Evolutionary conservation across 2,113 vertebrate species (phyloP), one percentile per base, ranked within the genome.

Genomic region (Daphoenositta chrysoptera): DNA sequence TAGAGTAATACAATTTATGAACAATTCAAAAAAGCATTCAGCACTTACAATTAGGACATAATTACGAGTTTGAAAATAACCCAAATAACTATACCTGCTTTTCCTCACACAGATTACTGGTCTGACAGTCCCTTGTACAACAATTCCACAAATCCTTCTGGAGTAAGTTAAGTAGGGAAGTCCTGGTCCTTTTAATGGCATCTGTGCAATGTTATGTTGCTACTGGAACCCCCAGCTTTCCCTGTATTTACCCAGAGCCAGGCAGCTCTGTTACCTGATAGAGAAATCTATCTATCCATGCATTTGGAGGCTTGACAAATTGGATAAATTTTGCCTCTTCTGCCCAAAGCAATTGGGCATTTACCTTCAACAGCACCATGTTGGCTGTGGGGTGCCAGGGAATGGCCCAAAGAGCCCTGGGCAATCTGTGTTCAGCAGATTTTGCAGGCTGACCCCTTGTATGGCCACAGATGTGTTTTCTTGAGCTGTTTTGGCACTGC

Each of bases 1-100:
- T 81, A 7, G 19, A 40, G 24, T 94, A 95, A 95, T 89, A 42
- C 72, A 91, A 81, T 93, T 94, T 89, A 40, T 53, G 87, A 56
- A 23, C 60, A 81, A 75, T 84, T 81, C 11, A 8, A 40, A 89
- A 92, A 69, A 70, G 18, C 50, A 80, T 78, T 51, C 76, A 61
- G 63, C 70, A 39, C 51, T 92, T 87, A 51, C 1, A 48, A 81
- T 83, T 83, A 78, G 0, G 5, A 56, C 23, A 50, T 21, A 79
- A 87, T 76, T 79, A 5, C 0, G 10, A 45, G 19, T 40, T 88
- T 56, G 28, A 65, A 70, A 57, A 56, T 16, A 60, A 30, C 57
- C 31, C 61, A 86, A 44, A 81, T 56, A 84, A 56, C 83, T 9
- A 3, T 30, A 53, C 79, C 60, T 95, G 89, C 51, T 89, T 87